Base-by-base conservation (phyloP, 1,140 invertebrate genomes). In the Lutraria rhynchaena region DNA sequence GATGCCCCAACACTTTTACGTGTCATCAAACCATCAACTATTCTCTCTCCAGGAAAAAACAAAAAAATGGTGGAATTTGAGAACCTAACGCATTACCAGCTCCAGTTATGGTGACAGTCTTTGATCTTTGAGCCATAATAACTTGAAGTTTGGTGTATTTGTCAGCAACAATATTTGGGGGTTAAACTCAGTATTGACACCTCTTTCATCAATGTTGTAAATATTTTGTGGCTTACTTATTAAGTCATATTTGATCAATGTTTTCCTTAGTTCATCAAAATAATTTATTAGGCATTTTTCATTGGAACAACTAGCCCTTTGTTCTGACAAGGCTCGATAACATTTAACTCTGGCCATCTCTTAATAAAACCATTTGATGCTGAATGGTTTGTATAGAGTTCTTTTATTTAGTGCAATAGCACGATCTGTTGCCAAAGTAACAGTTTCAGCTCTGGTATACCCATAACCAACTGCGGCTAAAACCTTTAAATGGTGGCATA, bases 371-470 rank as follows among this genome's bases (percentile, higher is more conserved):
- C 7, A 11, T 53, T n/a, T n/a, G n/a, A n/a, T n/a, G n/a, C n/a
- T n/a, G n/a, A n/a, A n/a, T n/a, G n/a, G n/a, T n/a, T 35, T 53
- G 33, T 35, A 73, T 27, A 73, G 27, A 29, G 53, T 44, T 57
- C 44, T 9, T 53, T 37, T 22, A 3, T 24, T 1, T 19, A 33
- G 31, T 11, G 49, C 44, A 55, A 44, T 57, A 41, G 37, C 46
- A 71, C 17, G 53, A 13, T 71, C 69, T 41, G 71, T 27, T 22
- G 71, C 57, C 19, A 75, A 55, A 19, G 7, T 60, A 24, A 75
- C 27, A 19, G 27, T 57, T 46, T 57, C 57, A 24, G 31, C 9
- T 27, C 37, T 44, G 41, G 57, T 57, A 27, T 57, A 75, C 35
- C 55, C 41, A 60, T 58, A 75, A 22, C 71, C 22, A 17, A 60